A percentile compares a stretch with the other conserved stretches of the same genome.
These are phyloP conservation scores for Menura novaehollandiae DNA, from an alignment of 2,113 vertebrate genomes.

Conservation along the genomic window DNA sequence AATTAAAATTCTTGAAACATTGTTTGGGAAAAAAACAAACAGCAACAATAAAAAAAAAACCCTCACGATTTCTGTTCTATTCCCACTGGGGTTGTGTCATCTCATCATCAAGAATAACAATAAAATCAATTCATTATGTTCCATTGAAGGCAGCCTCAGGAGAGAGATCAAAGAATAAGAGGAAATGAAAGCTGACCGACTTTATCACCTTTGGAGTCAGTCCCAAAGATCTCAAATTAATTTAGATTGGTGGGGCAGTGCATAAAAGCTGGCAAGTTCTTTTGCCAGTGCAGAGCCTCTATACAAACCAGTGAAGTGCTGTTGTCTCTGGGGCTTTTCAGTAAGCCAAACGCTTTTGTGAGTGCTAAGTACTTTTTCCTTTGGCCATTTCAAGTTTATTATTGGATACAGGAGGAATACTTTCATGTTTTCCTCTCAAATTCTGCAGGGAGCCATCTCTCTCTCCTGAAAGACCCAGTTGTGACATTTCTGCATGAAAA, in stretches of 20 bases:
- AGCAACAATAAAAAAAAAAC: background rate
- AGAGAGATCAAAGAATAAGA: conserved; percentile 52
- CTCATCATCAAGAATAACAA: conserved; percentile 39
- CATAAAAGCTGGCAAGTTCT: background rate
- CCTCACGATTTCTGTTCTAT: background rate
- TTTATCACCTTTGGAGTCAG: conserved; percentile 57
- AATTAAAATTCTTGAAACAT: background rate
- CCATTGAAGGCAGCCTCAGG: conserved; percentile 25
- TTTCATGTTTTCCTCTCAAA: background rate
- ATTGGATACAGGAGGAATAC: background rate
- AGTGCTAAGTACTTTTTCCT: conserved; percentile 39
- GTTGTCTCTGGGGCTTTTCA: background rate
- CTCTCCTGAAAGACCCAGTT: background rate
- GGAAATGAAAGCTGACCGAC: conserved; percentile 51
- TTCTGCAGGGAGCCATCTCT: background rate
- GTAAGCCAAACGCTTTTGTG: background rate
- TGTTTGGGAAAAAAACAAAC: background rate
- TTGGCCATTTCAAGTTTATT: background rate
- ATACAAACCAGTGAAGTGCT: background rate
- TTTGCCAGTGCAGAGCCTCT: background rate
- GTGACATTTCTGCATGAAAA: background rate
- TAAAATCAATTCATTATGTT: conserved; percentile 52
- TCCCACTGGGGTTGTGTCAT: background rate
- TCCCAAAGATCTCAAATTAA: conserved; percentile 53
- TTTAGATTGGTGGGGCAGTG: conserved; percentile 43